Evolutionary conservation across 2,113 vertebrate genomes (phyloP).

Genomic region (Erythrolamprus reginae): DNA sequence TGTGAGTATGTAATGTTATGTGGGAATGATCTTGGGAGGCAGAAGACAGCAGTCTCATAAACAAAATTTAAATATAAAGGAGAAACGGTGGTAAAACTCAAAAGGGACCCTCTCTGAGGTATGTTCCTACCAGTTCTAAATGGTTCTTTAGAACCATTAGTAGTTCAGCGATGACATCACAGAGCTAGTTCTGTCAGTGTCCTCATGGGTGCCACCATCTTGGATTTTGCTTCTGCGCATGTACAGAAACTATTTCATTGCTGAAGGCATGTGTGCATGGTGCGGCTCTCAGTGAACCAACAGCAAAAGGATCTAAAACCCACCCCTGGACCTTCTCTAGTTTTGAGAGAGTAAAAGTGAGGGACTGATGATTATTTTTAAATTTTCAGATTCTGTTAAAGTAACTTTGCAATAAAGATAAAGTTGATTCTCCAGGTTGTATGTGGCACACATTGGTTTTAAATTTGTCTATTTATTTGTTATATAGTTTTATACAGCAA

Average conservation of each 20-base stretch:
- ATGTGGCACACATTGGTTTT: neutral
- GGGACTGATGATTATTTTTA: neutral
- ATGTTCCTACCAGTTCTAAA: no score
- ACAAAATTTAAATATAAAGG: neutral
- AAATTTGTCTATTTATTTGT: neutral
- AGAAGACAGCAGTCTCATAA: neutral
- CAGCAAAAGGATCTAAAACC: no score
- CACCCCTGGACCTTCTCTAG: neutral
- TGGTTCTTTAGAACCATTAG: no score
- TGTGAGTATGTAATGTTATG: neutral
- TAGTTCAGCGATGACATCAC: no score
- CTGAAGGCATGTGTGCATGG: no score
- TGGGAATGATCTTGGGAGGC: neutral
- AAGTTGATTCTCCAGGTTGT: neutral
- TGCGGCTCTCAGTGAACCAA: no score
- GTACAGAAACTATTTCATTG: no score
- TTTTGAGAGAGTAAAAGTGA: neutral
- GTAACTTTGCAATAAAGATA: neutral
- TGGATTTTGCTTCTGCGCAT: no score
- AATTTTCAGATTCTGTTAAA: neutral
- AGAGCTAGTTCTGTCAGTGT: no score
- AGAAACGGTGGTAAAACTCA: neutral
- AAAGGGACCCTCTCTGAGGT: no score
- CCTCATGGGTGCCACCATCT: no score
- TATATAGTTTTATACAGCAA: neutral